A percentile compares a stretch with the other conserved stretches of the same genome.
phyloP scores from a whole-genome alignment of 2,888 invertebrate species.

The Drosophila stalkeri region DNA sequence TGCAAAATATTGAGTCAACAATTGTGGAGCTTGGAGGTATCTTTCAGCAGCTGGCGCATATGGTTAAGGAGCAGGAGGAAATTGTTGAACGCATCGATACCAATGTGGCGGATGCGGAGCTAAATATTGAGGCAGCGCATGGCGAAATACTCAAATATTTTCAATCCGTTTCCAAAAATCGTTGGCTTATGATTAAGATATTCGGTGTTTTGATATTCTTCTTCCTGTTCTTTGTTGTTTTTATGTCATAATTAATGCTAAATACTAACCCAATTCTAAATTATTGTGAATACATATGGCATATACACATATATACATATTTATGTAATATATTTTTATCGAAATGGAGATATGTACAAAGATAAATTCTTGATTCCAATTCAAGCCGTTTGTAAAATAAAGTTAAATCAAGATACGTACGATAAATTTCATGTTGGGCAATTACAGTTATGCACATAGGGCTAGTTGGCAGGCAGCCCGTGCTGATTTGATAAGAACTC shows the following conservation, averaged over 20 bases:
- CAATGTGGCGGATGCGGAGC: conserved; percentile 96
- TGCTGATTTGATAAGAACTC: conserved; percentile 43
- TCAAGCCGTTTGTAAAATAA: conserved; percentile 61
- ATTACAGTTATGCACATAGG: conserved; percentile 13
- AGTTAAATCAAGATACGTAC: conserved; percentile 53
- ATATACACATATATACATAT: conserved; percentile 31
- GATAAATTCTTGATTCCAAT: conserved; percentile 30
- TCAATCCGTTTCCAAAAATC: conserved; percentile 97
- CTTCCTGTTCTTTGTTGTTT: conserved; percentile 99
- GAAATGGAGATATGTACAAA: conserved; percentile 45
- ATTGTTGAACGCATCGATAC: conserved; percentile 98
- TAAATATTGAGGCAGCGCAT: conserved; percentile 99
- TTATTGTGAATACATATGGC: conserved; percentile 60
- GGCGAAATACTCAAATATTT: conserved; percentile 99
- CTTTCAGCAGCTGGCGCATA: conserved; percentile 97
- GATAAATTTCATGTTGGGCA: conserved; percentile 7
- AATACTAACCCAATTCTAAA: conserved; percentile 49
- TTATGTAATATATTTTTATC: conserved; percentile 54
- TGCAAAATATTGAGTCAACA: conserved; percentile 99
- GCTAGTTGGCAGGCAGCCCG: background rate
- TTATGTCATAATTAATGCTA: conserved; percentile 92
- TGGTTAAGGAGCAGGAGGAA: conserved; percentile 95
- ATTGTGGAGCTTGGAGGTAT: conserved; percentile 99
- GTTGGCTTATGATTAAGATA: conserved; percentile 99
- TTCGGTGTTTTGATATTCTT: conserved; percentile 99